These are phyloP conservation scores for Xestia xanthographa DNA, from an alignment of 2,888 invertebrate species.

Conservation along the genomic window DNA sequence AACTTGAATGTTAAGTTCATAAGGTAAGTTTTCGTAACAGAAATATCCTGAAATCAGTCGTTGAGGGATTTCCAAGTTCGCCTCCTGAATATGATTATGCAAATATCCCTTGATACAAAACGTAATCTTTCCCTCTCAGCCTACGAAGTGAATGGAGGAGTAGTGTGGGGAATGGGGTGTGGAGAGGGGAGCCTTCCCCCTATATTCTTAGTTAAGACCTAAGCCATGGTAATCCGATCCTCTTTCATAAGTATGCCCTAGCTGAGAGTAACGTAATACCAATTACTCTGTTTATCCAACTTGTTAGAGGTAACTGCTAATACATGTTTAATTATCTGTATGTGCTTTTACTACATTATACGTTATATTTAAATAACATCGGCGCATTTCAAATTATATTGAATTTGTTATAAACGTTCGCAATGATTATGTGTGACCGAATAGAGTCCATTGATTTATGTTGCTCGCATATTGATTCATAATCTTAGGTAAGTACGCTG, in stretches of 20 bases:
- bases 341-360: slow-evolving; percentile 57
- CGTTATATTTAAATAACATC: slow-evolving; percentile 53
- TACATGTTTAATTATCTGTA: slow-evolving; percentile 59
- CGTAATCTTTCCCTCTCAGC: slow-evolving; percentile 66
- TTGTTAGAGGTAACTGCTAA: slow-evolving; percentile 55
- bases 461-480: slow-evolving; percentile 61
- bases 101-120: slow-evolving; percentile 71
- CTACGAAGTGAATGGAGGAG: slow-evolving; percentile 72
- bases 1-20: slow-evolving; percentile 33
- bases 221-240: slow-evolving; percentile 43
- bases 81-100: slow-evolving; percentile 78
- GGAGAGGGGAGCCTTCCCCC: slow-evolving; percentile 32
- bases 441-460: slow-evolving; percentile 61
- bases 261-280: slow-evolving; percentile 42
- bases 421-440: slow-evolving; percentile 58
- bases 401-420: slow-evolving; percentile 58
- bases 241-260: slow-evolving; percentile 50
- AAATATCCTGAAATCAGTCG: slow-evolving; percentile 50
- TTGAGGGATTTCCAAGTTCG: slow-evolving; percentile 63
- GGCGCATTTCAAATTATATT: slow-evolving; percentile 55
- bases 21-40: slow-evolving; percentile 34
- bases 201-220: slow-evolving; percentile 44
- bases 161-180: slow-evolving; percentile 22
- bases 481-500: slow-evolving; percentile 50
- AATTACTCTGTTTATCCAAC: slow-evolving; percentile 49